These are phyloP conservation scores for Oenanthe melanoleuca DNA, from an alignment of 2,113 vertebrate genomes.

Conservation along the genomic window DNA sequence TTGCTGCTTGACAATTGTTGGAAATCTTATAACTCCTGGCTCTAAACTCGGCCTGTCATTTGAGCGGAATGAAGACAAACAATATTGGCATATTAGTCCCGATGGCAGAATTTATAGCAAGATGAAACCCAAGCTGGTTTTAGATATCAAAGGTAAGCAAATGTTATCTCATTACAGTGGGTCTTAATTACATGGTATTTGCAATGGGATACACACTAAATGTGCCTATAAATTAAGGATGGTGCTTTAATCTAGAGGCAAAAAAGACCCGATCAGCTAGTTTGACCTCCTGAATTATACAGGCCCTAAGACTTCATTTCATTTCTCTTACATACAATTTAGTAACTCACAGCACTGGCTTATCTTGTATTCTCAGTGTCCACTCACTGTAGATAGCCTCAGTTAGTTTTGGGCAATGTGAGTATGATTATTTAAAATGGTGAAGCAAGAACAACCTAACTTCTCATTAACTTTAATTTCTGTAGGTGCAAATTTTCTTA, in stretches of 20 bases:
- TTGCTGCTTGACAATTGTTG: conserved; percentile 86
- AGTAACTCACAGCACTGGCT: conserved; percentile 25
- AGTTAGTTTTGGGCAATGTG: not conserved
- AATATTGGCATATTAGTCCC: conserved; percentile 86
- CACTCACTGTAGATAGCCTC: conserved; percentile 28
- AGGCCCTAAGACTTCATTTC: not conserved
- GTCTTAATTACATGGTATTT: conserved; percentile 37
- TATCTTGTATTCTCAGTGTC: conserved; percentile 52
- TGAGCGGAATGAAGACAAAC: conserved; percentile 80
- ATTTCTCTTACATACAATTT: not conserved
- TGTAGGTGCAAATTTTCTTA: conserved; percentile 4
- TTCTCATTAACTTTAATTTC: conserved; percentile 47
- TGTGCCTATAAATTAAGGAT: conserved; percentile 32
- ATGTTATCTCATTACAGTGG: conserved; percentile 41
- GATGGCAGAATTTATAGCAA: conserved; percentile 87
- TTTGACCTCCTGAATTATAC: conserved; percentile 46
- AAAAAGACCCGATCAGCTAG: conserved; percentile 18
- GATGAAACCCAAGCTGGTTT: conserved; percentile 86
- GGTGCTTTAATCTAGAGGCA: conserved; percentile 38
- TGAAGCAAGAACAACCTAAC: conserved; percentile 21
- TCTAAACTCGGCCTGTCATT: conserved; percentile 86
- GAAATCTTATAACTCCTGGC: conserved; percentile 86
- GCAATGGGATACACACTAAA: conserved; percentile 23
- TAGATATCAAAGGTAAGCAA: conserved; percentile 95
- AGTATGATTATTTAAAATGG: conserved; percentile 20